Evolutionary conservation across 2,888 invertebrate species (phyloP).

Genomic region (Melanargia galathea): DNA sequence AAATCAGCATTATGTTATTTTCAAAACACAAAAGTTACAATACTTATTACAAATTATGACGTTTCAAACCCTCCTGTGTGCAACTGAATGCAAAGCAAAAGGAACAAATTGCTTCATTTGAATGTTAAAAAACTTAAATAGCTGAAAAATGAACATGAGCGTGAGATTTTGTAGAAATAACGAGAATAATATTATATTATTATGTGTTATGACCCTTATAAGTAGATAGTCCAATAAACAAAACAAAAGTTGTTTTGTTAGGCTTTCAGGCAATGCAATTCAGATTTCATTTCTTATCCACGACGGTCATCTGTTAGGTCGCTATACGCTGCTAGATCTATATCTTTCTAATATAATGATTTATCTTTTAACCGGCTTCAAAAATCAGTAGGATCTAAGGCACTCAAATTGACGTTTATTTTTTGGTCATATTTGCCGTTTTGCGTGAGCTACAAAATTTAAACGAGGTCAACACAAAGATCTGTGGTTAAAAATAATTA

Average conservation of each 20-base stretch:
- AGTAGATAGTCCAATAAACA: neutral
- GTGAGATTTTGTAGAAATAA: neutral
- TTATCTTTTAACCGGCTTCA: neutral
- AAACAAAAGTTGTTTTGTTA: neutral
- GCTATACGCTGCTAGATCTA: neutral
- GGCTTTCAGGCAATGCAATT: slow-evolving; percentile 15
- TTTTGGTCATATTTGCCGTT: neutral
- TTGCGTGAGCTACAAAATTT: neutral
- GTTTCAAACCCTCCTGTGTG: too few relatives aligned
- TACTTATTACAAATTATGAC: too few relatives aligned
- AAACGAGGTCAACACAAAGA: too few relatives aligned
- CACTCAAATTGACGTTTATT: neutral
- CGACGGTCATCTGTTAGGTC: slow-evolving; percentile 13
- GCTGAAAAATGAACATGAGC: too few relatives aligned
- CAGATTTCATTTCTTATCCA: slow-evolving; percentile 12
- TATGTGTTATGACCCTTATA: slow-evolving; percentile 1
- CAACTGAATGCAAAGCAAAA: too few relatives aligned
- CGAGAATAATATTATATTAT: too few relatives aligned
- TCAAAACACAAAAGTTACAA: too few relatives aligned
- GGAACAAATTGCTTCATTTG: too few relatives aligned
- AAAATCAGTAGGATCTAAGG: neutral
- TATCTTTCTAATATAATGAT: neutral
- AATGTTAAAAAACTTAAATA: too few relatives aligned
- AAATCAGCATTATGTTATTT: too few relatives aligned
- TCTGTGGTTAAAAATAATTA: too few relatives aligned